Conservation (phyloP, 2,113 vertebrate species). For the Gymnogyps californianus region DNA sequence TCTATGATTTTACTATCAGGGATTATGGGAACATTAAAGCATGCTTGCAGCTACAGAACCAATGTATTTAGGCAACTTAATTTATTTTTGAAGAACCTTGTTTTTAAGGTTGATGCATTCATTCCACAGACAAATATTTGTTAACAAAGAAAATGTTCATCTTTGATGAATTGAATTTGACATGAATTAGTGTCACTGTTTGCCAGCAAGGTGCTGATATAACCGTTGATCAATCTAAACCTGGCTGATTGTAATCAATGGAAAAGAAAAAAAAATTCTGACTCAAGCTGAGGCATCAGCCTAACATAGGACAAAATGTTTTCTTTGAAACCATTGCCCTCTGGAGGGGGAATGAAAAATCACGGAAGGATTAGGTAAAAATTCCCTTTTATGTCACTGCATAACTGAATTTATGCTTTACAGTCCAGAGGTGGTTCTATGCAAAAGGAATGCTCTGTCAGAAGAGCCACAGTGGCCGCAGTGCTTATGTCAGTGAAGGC, state of each 20-base stretch:
- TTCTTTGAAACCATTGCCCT: constrained; percentile 60
- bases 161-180: background rate
- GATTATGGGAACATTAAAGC: background rate
- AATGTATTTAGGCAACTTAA: background rate
- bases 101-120: background rate
- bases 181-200: background rate
- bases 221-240: background rate
- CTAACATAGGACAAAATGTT: background rate
- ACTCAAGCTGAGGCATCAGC: background rate
- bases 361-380: background rate
- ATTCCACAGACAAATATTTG: background rate
- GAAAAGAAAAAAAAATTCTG: background rate
- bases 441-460: background rate
- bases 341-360: constrained; percentile 56
- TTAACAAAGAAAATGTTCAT: background rate
- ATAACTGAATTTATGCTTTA: background rate
- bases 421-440: background rate
- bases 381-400: background rate
- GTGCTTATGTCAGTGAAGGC: background rate
- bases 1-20: background rate
- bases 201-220: background rate
- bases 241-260: background rate
- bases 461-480: background rate
- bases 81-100: background rate
- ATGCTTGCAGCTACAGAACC: background rate